Conservation (phyloP, 2,888 invertebrate species). For the Parnassius glacialis region DNA sequence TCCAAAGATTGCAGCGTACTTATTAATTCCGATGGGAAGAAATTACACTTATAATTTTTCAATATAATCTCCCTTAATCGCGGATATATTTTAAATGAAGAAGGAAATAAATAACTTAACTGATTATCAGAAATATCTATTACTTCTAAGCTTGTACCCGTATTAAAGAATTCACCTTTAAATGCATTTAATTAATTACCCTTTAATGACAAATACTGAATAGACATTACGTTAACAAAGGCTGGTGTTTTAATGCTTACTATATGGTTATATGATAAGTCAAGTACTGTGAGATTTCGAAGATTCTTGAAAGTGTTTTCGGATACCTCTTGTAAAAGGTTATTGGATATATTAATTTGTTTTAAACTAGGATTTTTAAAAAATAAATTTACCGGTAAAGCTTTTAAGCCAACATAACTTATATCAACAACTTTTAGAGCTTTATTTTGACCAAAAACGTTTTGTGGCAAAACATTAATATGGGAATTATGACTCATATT, state of each 20-base stretch:
- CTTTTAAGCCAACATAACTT: slow-evolving; percentile 87
- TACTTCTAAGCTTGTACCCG: slow-evolving; percentile 89
- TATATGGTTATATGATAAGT: slow-evolving; percentile 90
- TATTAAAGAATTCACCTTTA: slow-evolving; percentile 92
- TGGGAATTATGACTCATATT: slow-evolving; percentile 89
- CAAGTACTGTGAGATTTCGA: slow-evolving; percentile 86
- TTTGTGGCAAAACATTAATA: slow-evolving; percentile 82
- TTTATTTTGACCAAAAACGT: slow-evolving; percentile 85
- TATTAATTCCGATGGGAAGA: slow-evolving; percentile 92
- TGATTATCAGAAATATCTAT: slow-evolving; percentile 91
- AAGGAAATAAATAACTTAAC: slow-evolving; percentile 90
- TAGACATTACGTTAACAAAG: slow-evolving; percentile 88
- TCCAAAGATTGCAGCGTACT: slow-evolving; percentile 89
- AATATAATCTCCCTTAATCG: slow-evolving; percentile 86
- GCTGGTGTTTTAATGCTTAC: slow-evolving; percentile 87
- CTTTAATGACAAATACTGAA: slow-evolving; percentile 85
- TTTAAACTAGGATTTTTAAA: slow-evolving; percentile 84
- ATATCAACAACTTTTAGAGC: slow-evolving; percentile 86
- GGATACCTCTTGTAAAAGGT: slow-evolving; percentile 87
- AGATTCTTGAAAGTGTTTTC: slow-evolving; percentile 89
- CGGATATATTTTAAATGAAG: slow-evolving; percentile 92
- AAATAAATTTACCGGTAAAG: slow-evolving; percentile 87
- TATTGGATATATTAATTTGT: slow-evolving; percentile 85
- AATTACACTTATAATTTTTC: slow-evolving; percentile 88
- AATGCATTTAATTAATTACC: slow-evolving; percentile 90